phyloP scores from a whole-genome alignment of 2,797 vertebrate genomes.

The Callimico goeldii region DNA sequence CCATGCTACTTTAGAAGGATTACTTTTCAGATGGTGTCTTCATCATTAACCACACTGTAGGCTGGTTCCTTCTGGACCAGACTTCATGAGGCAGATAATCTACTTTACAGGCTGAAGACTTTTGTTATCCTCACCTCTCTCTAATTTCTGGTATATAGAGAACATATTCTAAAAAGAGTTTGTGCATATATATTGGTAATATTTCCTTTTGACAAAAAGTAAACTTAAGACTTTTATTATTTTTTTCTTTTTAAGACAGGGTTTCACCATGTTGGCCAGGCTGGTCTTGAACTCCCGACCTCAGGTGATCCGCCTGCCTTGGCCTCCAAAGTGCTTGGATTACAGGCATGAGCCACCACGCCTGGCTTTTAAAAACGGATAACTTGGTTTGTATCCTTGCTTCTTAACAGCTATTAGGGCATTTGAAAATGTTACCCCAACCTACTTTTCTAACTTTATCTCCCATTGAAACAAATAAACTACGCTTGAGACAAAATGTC shows the following conservation, averaged over 20 bases:
- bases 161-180: background rate
- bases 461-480: background rate
- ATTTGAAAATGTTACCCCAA: background rate
- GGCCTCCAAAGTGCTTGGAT: too few species aligned
- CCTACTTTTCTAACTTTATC: background rate
- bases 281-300: too few species aligned
- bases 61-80: background rate
- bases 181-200: background rate
- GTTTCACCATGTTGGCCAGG: too few species aligned
- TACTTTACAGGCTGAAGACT: background rate
- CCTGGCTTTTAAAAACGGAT: background rate
- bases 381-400: background rate
- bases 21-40: background rate
- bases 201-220: background rate
- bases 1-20: background rate
- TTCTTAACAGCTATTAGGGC: background rate
- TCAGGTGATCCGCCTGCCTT: too few species aligned
- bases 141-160: background rate
- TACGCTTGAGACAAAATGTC: background rate
- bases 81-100: background rate
- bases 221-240: background rate
- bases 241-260: background rate
- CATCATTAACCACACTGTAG: background rate
- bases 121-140: background rate
- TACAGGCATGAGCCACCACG: too few species aligned